Percentiles rank a stretch among this genome's conserved stretches.
These are phyloP conservation scores for Acleris literana DNA, from an alignment of 2,888 invertebrate species.

Conservation along the genomic window DNA sequence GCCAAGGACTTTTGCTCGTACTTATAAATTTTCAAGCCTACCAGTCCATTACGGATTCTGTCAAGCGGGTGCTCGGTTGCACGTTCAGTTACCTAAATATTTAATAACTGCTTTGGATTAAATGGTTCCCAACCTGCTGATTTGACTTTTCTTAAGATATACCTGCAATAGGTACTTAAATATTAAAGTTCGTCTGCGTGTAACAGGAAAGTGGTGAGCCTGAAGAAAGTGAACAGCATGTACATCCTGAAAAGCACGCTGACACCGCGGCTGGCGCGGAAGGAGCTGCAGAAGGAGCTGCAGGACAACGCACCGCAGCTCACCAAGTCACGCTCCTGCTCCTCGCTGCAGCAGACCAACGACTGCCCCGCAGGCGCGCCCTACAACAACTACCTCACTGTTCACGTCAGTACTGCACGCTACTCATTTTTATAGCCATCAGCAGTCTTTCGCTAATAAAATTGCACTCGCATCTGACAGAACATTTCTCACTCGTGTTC, in stretches of 20 bases:
- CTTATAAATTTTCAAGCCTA: too few relatives aligned
- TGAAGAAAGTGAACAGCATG: slow-evolving; percentile 91
- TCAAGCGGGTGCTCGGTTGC: too few relatives aligned
- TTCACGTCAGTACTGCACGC: slow-evolving; percentile 83
- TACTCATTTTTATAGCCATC: too few relatives aligned
- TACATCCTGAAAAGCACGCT: slow-evolving; percentile 92
- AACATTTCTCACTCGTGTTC: too few relatives aligned
- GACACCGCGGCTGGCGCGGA: slow-evolving; percentile 89
- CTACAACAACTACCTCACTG: slow-evolving; percentile 89
- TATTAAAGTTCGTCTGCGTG: background rate
- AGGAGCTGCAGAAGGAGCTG: slow-evolving; percentile 86
- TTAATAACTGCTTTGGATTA: too few relatives aligned
- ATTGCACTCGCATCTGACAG: too few relatives aligned
- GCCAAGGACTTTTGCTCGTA: too few relatives aligned
- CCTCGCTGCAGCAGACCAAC: slow-evolving; percentile 85
- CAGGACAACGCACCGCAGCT: slow-evolving; percentile 83
- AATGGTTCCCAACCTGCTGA: too few relatives aligned
- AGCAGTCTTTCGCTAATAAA: too few relatives aligned
- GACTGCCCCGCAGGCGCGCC: slow-evolving; percentile 81
- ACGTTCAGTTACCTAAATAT: too few relatives aligned
- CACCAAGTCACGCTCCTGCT: slow-evolving; percentile 89
- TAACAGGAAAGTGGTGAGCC: slow-evolving; percentile 86
- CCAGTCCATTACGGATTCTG: too few relatives aligned
- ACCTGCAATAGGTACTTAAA: background rate
- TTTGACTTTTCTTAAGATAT: too few relatives aligned